Evolutionary conservation across 2,113 vertebrate species (phyloP).

Genomic region (Rafetus swinhoei): DNA sequence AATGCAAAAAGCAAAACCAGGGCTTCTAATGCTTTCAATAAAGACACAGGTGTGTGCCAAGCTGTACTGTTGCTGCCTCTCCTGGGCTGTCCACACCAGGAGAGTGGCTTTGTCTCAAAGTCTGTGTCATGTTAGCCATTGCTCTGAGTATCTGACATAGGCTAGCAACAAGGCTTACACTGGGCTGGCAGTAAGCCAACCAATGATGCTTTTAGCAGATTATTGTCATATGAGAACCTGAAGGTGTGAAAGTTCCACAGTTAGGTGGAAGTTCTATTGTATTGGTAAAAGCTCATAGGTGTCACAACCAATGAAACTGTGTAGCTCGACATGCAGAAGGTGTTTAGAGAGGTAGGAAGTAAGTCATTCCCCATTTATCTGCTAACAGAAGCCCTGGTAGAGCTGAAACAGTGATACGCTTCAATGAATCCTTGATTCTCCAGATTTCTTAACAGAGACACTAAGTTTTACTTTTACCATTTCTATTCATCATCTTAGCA

Average conservation of each 20-base stretch:
- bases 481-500: background rate
- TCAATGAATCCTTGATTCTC: background rate
- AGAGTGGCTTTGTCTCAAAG: conserved; percentile 42
- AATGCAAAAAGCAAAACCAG: conserved; percentile 71
- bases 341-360: conserved; percentile 43
- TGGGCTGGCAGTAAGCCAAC: background rate
- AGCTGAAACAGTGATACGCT: background rate
- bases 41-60: background rate
- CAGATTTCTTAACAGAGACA: background rate
- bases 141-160: conserved; percentile 18
- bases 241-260: conserved; percentile 66
- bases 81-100: rapidly evolving
- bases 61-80: background rate
- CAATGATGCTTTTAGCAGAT: conserved; percentile 44
- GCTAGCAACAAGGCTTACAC: background rate
- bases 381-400: conserved; percentile 68
- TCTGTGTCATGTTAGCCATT: conserved; percentile 52
- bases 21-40: conserved; percentile 65
- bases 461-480: background rate
- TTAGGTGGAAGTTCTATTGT: conserved; percentile 53
- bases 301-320: background rate
- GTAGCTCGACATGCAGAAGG: background rate
- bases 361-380: conserved; percentile 23
- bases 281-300: conserved; percentile 22
- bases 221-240: background rate